These are phyloP conservation scores for Raja brachyura DNA, from an alignment of 2,113 vertebrate genomes.

Conservation along the genomic window DNA sequence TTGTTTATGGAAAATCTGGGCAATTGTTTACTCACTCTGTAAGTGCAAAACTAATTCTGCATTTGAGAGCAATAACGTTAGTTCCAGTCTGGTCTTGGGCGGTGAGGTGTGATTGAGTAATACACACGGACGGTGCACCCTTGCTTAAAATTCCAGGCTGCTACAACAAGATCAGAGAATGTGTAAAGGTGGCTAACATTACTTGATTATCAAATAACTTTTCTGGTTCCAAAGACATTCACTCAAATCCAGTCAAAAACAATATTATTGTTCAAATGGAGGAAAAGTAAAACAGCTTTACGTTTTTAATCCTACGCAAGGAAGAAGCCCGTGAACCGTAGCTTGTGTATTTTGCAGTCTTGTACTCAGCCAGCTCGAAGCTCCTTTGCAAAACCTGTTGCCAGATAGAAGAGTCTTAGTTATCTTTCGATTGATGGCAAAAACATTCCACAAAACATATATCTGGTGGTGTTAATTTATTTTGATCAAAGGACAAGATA, in stretches of 20 bases:
- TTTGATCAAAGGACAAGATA: not conserved
- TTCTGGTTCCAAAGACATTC: not conserved
- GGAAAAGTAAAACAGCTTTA: not conserved
- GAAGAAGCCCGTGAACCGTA: not conserved
- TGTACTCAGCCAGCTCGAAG: not conserved
- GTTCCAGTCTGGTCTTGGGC: not conserved
- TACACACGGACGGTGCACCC: not conserved
- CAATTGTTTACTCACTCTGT: not conserved
- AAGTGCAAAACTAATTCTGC: not conserved
- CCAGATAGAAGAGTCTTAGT: not conserved
- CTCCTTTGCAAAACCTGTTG: not conserved
- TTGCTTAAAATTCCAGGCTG: not conserved
- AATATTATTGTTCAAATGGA: not conserved
- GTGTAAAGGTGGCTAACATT: not conserved
- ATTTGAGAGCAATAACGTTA: not conserved
- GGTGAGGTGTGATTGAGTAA: not conserved
- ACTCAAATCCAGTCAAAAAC: too few species aligned
- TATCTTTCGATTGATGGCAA: not conserved
- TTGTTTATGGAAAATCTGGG: not conserved
- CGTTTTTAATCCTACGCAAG: not conserved
- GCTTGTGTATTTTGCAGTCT: not conserved
- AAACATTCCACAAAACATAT: not conserved
- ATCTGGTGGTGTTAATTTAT: not conserved
- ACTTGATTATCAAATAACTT: not conserved
- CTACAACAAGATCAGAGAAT: not conserved